Conservation (phyloP, 2,888 invertebrate genomes). For the Agrochola litura region DNA sequence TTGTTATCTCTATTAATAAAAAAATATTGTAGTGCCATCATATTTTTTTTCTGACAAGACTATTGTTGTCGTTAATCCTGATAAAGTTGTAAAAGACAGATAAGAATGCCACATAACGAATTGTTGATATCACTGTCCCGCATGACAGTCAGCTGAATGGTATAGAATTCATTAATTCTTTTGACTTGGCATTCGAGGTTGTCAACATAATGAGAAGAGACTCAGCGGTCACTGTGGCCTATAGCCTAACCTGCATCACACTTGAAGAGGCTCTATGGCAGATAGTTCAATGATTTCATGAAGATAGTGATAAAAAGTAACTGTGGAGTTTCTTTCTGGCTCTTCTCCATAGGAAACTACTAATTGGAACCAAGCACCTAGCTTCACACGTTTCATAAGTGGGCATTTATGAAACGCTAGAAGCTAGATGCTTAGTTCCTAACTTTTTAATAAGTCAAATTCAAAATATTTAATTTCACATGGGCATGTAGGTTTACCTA, state of each 20-base stretch:
- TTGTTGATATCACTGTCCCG: background rate
- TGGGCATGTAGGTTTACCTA: too few relatives aligned
- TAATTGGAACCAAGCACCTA: background rate
- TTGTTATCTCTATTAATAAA: background rate
- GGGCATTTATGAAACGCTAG: too few relatives aligned
- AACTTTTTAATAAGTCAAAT: too few relatives aligned
- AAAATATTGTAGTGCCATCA: background rate
- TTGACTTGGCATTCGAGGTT: background rate
- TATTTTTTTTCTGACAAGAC: background rate
- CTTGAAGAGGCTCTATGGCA: background rate
- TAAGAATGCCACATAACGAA: background rate
- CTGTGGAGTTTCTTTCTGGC: background rate
- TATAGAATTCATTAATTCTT: slow-evolving; percentile 6
- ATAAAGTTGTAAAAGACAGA: background rate
- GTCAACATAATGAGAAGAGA: background rate
- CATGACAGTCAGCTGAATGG: background rate
- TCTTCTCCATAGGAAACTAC: background rate
- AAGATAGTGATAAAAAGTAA: background rate
- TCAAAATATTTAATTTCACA: too few relatives aligned
- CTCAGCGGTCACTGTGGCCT: background rate
- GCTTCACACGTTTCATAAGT: background rate
- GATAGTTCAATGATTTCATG: background rate
- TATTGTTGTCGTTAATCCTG: slow-evolving; percentile 12
- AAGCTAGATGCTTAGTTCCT: too few relatives aligned
- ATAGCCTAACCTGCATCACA: background rate